These are phyloP conservation scores for Strigamia transsilvanica DNA, from an alignment of 2,888 invertebrate genomes.

Conservation along the genomic window DNA sequence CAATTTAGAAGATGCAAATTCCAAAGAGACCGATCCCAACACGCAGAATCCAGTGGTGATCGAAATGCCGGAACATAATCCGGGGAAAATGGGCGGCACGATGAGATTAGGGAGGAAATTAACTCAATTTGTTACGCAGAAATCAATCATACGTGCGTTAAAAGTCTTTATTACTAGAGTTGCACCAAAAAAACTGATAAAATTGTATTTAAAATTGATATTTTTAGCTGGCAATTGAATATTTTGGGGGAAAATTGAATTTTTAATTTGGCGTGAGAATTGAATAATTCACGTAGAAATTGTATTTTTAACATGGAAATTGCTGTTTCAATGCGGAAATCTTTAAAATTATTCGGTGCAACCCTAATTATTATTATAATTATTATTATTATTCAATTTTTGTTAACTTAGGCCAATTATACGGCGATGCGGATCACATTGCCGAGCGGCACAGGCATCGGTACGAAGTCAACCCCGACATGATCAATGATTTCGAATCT, in stretches of 20 bases:
- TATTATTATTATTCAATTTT: background rate
- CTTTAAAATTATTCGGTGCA: no score
- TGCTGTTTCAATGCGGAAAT: no score
- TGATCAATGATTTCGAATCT: slow-evolving; percentile 78
- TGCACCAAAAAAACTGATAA: no score
- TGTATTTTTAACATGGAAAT: no score
- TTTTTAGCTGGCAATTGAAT: no score
- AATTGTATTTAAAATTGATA: no score
- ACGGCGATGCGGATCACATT: slow-evolving; percentile 78
- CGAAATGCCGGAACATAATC: slow-evolving; percentile 98
- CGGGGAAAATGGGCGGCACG: slow-evolving; percentile 92
- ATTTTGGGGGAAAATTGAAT: no score
- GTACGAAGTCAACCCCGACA: slow-evolving; percentile 93
- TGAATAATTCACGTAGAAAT: no score
- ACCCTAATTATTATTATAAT: no score
- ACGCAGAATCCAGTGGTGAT: slow-evolving; percentile 81
- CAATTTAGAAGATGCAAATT: slow-evolving; percentile 78
- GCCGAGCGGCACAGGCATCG: slow-evolving; percentile 97
- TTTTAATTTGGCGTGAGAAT: no score
- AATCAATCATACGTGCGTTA: slow-evolving; percentile 65
- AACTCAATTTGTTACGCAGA: slow-evolving; percentile 76
- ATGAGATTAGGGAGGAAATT: slow-evolving; percentile 96
- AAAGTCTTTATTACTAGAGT: background rate
- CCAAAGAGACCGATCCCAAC: slow-evolving; percentile 82
- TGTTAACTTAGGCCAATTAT: slow-evolving; percentile 72